Evolutionary conservation across 2,113 vertebrate species (phyloP).

Genomic region (Rhinopomastus cyanomelas): DNA sequence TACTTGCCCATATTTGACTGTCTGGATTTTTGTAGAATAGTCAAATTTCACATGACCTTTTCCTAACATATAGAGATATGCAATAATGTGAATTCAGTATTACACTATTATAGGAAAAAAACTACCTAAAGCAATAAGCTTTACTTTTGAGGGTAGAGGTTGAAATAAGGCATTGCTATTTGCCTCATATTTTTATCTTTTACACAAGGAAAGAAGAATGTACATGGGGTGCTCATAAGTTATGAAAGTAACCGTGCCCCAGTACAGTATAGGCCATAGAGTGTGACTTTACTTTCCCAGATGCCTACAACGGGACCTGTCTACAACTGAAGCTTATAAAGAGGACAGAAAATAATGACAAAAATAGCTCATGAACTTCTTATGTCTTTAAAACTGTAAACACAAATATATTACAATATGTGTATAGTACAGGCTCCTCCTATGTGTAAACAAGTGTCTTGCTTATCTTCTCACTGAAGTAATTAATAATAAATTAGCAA

Average conservation of each 20-base stretch:
- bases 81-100: neutral
- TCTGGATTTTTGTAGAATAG: neutral
- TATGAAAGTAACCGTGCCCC: neutral
- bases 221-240: neutral
- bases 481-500: neutral
- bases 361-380: neutral
- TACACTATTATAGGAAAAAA: neutral
- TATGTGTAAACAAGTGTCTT: neutral
- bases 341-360: neutral
- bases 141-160: neutral
- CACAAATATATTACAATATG: rapidly evolving
- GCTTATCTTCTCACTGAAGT: neutral
- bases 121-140: neutral
- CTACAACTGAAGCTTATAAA: neutral
- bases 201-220: neutral
- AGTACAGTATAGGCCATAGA: neutral
- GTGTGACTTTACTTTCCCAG: neutral
- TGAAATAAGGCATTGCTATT: neutral
- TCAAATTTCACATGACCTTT: neutral
- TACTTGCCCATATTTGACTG: neutral
- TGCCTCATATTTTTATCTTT: neutral
- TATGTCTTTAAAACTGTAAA: neutral
- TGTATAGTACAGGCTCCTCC: neutral
- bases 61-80: neutral
- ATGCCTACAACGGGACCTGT: neutral